Evolutionary conservation across 2,888 invertebrate species (phyloP), one percentile per base, ranked within the genome.

Genomic region (Ormyrus thymus): DNA sequence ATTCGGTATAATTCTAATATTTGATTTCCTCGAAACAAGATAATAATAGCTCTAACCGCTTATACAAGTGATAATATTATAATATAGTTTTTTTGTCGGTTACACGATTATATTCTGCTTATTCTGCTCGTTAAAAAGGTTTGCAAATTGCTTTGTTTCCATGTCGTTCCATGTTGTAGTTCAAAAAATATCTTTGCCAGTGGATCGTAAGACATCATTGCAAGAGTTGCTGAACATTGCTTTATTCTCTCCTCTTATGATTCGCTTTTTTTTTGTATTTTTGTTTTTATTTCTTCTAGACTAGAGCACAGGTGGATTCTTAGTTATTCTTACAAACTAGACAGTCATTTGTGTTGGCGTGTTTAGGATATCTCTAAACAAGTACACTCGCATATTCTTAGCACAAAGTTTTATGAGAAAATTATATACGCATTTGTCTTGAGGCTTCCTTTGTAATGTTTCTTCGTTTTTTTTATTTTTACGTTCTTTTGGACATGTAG

Each of bases 261-360:
- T 65, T 76, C 43, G 46, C 48, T 50, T n/a, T 29, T 4, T 29
- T 29, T 48, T 5, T 29, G 45, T 55, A 11, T 58, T 53, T 48
- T 65, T 61, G 59, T 50, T 51, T 43, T 13, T 10, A 46, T 13
- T 53, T 51, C 43, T 53, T 56, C 65, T 79, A 75, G 48, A 71
- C 64, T 69, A 74, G 68, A 71, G 77, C 68, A 79, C 72, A 72
- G 48, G 56, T 76, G 66, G 70, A 68, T 68, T 71, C 48, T 61
- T 61, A 43, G 62, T 78, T 72, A 72, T 29, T 65, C 72, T 81
- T 81, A 81, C 11, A 53, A 64, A 74, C 81, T 81, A 81, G 70
- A 81, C 81, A 81, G 81, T 81, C 81, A 79, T 79, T 79, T 76
- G 76, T 79, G 76, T 81, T 81, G 76, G 81, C 79, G 61, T 74